These are phyloP conservation scores for Pogonomyrmex barbatus DNA, from an alignment of 1,140 invertebrate species.

Conservation along the genomic window DNA sequence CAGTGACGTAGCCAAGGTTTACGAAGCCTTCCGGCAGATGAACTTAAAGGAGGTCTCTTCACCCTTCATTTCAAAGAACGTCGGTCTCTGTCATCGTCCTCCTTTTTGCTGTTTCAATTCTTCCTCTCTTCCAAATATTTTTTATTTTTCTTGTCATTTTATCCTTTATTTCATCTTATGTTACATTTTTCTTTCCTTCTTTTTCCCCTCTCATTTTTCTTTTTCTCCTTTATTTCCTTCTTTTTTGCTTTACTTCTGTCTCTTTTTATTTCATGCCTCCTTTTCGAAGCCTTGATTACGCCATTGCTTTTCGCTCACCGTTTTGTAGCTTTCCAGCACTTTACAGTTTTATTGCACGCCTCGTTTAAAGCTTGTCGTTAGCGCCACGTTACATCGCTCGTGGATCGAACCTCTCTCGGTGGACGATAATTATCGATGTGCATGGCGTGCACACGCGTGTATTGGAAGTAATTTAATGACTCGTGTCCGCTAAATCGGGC, in stretches of 20 bases:
- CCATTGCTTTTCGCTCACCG: slow-evolving; percentile 21
- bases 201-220: background rate
- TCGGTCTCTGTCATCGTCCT: slow-evolving; percentile 20
- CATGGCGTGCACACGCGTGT: slow-evolving; percentile 7
- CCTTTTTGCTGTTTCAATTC: background rate
- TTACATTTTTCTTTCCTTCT: background rate
- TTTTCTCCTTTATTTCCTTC: background rate
- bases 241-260: background rate
- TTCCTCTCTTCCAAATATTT: background rate
- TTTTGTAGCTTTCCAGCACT: slow-evolving; percentile 33
- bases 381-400: background rate
- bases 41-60: slow-evolving; percentile 22
- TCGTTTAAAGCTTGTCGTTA: slow-evolving; percentile 30
- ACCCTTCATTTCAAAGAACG: slow-evolving; percentile 30
- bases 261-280: background rate
- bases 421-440: slow-evolving; percentile 47
- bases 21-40: background rate
- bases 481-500: slow-evolving; percentile 40
- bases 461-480: slow-evolving; percentile 51
- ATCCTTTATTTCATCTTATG: background rate
- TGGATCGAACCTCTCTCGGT: slow-evolving; percentile 40
- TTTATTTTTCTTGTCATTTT: slow-evolving; percentile 10
- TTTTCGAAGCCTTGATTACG: slow-evolving; percentile 10
- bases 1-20: slow-evolving; percentile 35
- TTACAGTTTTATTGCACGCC: slow-evolving; percentile 18